phyloP scores from a whole-genome alignment of 2,113 vertebrate species.

The Oncorhynchus gorbuscha region DNA sequence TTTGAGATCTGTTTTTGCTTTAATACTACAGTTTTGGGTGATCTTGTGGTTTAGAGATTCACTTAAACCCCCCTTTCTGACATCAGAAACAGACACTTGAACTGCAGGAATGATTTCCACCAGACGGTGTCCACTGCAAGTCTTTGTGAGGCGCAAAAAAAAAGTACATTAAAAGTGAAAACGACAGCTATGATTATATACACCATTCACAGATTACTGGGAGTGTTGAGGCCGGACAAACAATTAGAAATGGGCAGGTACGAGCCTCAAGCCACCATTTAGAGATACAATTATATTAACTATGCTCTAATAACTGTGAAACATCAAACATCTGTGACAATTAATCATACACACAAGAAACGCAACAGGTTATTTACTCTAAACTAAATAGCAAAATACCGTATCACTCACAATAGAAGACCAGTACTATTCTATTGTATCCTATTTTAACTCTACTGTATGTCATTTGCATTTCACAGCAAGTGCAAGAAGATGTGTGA shows the following conservation, averaged over 20 bases:
- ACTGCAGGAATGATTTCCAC: slow-evolving; percentile 7
- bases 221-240: not conserved
- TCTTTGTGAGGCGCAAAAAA: not conserved
- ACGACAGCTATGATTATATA: not conserved
- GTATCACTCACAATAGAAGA: too few species aligned
- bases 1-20: not conserved
- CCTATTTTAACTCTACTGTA: not conserved
- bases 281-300: slow-evolving; percentile 3
- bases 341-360: not conserved
- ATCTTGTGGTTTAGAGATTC: not conserved
- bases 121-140: not conserved
- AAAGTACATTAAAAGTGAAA: not conserved
- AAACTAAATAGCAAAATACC: too few species aligned
- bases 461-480: not conserved
- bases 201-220: not conserved
- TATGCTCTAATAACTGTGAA: too few species aligned
- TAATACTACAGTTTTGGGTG: not conserved
- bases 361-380: not conserved
- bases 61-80: not conserved
- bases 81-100: slow-evolving; percentile 1
- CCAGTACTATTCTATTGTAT: not conserved
- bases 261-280: not conserved
- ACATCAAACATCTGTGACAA: not conserved
- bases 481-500: not conserved
- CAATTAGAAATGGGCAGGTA: not conserved